Conservation (phyloP, 2,888 invertebrate species). For the Hydrotaea cyrtoneurina region DNA sequence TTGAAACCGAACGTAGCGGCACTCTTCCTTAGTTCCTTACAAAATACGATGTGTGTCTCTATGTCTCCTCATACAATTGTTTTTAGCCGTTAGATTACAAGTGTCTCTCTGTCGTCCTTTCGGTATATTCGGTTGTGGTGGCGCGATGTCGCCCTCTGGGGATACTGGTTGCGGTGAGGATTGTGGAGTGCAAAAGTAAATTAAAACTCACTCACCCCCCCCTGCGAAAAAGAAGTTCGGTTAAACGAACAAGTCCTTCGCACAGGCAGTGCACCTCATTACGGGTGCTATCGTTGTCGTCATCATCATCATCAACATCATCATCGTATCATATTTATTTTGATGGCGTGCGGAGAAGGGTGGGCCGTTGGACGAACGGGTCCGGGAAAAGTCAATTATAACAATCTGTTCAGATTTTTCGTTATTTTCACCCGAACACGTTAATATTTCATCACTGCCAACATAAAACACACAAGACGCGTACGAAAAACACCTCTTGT, state of each 20-base stretch:
- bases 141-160: conserved; percentile 69
- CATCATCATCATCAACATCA: conserved; percentile 51
- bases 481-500: not conserved
- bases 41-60: not conserved
- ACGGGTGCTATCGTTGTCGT: conserved; percentile 56
- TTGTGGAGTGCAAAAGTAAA: conserved; percentile 79
- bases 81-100: not conserved
- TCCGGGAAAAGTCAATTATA: conserved; percentile 80
- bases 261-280: conserved; percentile 70
- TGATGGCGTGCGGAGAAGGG: conserved; percentile 70
- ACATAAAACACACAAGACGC: conserved; percentile 30
- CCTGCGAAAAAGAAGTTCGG: conserved; percentile 46
- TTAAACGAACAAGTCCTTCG: conserved; percentile 37
- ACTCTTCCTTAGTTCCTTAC: not conserved
- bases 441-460: conserved; percentile 41
- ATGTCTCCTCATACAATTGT: not conserved
- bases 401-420: conserved; percentile 81
- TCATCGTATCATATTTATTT: conserved; percentile 72
- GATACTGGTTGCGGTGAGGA: conserved; percentile 74
- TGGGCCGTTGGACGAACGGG: conserved; percentile 48
- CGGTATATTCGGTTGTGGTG: conserved; percentile 54
- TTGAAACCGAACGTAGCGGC: too few relatives aligned
- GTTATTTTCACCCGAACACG: conserved; percentile 36
- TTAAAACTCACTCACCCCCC: conserved; percentile 80
- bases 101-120: conserved; percentile 35